Evolutionary conservation across 2,797 vertebrate species (phyloP), one percentile per base, ranked within the genome.

Genomic region (Sebastes baramenuke): DNA sequence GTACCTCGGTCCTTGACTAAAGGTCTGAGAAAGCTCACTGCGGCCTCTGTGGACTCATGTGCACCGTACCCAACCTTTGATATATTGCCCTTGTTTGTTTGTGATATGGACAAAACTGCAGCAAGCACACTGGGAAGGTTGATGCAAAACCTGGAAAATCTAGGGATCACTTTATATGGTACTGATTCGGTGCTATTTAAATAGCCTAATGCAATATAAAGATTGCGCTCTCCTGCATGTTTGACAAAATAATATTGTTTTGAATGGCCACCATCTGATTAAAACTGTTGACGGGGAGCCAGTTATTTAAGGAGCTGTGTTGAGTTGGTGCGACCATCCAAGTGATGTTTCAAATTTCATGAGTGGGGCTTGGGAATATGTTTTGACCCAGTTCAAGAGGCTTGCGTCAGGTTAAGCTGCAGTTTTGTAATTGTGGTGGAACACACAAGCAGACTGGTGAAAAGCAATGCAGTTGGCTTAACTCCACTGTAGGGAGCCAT

Each of bases 341-440:
- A 69, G 34, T 36, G 29, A 70, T 67, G 61, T 58, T 84, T 74
- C 22, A 65, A 14, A 82, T 81, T 62, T 56, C 1, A 14, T 59
- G 42, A 29, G 38, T 56, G 34, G 46, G 29, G 24, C 24, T 46
- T n/a, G 22, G 24, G n/a, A 80, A 62, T 32, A 25, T 65, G 42
- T 71, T 68, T n/a, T 75, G 38, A 73, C 54, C 76, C 24, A 58
- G 38, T 74, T 77, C 46, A 55, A 67, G 30, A 61, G 14, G 2
- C 52, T 8, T 10, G 13, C 1, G 3, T 56, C 46, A 24, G 58
- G 42, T 68, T 58, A 55, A 46, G 38, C 11, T 10, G 36, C 27
- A 64, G 20, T 77, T 80, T 72, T 10, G 42, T 22, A 38, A 62
- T 12, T 54, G 54, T 24, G 16, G 2, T 18, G 10, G 49, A 11